Evolutionary conservation across 2,888 invertebrate genomes (phyloP).

Genomic region (Dioctria linearis): DNA sequence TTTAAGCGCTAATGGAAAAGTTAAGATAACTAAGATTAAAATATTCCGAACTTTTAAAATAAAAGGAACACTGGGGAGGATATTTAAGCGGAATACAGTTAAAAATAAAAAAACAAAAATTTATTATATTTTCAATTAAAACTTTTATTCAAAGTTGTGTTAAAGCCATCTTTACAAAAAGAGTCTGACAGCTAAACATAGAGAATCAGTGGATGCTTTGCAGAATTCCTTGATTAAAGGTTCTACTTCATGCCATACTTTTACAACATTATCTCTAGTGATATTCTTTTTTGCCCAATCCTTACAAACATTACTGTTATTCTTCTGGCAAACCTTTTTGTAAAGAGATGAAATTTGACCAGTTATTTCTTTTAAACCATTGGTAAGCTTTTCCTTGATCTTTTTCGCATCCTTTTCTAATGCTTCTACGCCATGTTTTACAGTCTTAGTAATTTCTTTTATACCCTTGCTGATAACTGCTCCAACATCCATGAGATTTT

Average conservation of each 20-base stretch:
- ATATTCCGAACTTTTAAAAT: too few species aligned
- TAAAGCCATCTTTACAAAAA: not conserved
- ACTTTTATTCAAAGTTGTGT: not conserved
- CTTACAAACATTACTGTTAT: slow-evolving; percentile 27
- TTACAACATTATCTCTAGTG: slow-evolving; percentile 28
- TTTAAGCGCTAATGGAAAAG: too few species aligned
- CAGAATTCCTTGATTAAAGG: slow-evolving; percentile 29
- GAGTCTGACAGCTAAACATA: not conserved
- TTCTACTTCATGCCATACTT: slow-evolving; percentile 20
- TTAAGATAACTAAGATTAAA: too few species aligned
- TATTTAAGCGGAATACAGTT: too few species aligned
- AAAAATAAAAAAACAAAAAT: too few species aligned
- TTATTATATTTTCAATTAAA: too few species aligned
- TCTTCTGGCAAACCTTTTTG: slow-evolving; percentile 29
- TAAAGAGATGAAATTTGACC: not conserved
- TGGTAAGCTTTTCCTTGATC: too few species aligned
- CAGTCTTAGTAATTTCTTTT: not conserved
- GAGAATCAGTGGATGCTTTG: not conserved
- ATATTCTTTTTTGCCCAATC: slow-evolving; percentile 31
- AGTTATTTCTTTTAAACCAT: not conserved
- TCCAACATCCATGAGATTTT: not conserved
- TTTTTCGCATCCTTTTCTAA: too few species aligned
- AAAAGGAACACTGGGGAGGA: too few species aligned
- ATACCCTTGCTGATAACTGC: not conserved
- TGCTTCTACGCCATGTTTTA: too few species aligned